These are phyloP conservation scores for Tachystola acroxantha DNA, from an alignment of 2,888 invertebrate genomes.

Conservation along the genomic window DNA sequence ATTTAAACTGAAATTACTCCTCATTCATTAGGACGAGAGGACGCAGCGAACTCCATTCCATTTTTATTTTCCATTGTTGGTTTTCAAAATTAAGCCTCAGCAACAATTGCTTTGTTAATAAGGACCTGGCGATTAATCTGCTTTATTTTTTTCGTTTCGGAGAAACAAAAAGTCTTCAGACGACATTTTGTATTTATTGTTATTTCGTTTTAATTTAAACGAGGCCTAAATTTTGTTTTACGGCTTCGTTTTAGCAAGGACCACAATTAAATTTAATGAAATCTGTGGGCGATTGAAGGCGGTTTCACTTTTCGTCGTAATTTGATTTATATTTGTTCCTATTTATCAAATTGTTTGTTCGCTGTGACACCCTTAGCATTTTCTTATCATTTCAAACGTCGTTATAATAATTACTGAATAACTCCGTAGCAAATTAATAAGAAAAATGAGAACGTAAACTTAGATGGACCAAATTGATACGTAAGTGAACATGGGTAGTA, in stretches of 20 bases:
- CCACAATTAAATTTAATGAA: slow-evolving; percentile 10
- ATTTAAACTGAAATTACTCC: slow-evolving; percentile 72
- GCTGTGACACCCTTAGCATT: not conserved
- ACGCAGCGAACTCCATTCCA: slow-evolving; percentile 58
- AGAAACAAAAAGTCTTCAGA: slow-evolving; percentile 35
- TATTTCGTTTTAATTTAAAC: slow-evolving; percentile 24
- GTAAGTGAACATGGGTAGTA: too few species aligned
- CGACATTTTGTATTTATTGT: slow-evolving; percentile 31
- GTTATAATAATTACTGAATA: too few species aligned
- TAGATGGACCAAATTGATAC: too few species aligned
- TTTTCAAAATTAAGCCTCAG: slow-evolving; percentile 70
- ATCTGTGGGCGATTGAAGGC: slow-evolving; percentile 7
- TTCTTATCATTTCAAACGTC: too few species aligned
- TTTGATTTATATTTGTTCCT: slow-evolving; percentile 1
- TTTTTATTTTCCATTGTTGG: slow-evolving; percentile 74
- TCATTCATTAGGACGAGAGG: slow-evolving; percentile 67
- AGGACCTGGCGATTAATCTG: slow-evolving; percentile 57
- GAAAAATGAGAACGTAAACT: too few species aligned
- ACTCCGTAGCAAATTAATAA: too few species aligned
- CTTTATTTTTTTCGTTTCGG: slow-evolving; percentile 42
- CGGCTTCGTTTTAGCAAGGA: slow-evolving; percentile 2
- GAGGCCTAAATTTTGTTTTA: slow-evolving; percentile 2
- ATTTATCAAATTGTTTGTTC: not conserved
- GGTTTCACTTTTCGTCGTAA: not conserved
- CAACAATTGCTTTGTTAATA: slow-evolving; percentile 73